Evolutionary conservation across 92 coral and sea anemone genomes (phyloP), one percentile per base, ranked within the genome.

Genomic region (Galaxea fascicularis): DNA sequence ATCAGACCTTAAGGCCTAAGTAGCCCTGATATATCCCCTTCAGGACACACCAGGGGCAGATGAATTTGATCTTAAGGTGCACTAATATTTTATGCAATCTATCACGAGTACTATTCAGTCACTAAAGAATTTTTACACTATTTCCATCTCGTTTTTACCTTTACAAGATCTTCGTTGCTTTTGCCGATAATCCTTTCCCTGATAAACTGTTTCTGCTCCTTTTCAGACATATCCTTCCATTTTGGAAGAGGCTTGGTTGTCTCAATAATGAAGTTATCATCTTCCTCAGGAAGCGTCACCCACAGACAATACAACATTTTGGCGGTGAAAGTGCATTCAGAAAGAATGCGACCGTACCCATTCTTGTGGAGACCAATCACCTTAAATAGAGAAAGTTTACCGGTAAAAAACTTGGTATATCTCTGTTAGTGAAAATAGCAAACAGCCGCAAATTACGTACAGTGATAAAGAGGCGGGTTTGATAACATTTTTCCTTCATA

Each of bases 261-360:
- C 51, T 79, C 74, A 17, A 89, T 69, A 52, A 93, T 81, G 76
- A 95, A 95, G 20, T 90, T 77, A 82, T 95, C 98, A n/a, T 86
- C 85, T 10, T 65, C 63, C 59, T 91, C 88, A 26, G 98, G 82
- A 25, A 95, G 88, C 10, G 94, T 82, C 17, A 77, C 56, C 94
- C 95, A 95, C 62, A 89, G 56, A 70, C 98, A 95, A 88, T 95
- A 95, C 74, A 93, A 49, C 52, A 95, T 77, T 82, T 95, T 95
- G 44, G 98, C 85, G 13, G 97, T 91, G 67, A 83, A 95, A 73
- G 84, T 92, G 73, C 97, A 91, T 89, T 95, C 94, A 35, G 93
- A 91, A 71, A 95, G 87, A 47, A 95, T 91, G 11, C 97, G 90
- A 41, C 98, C 98, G 41, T 95, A 95, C 3, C 97, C 98, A 44